phyloP scores from a whole-genome alignment of 2,888 invertebrate genomes.

The Noctua janthina region DNA sequence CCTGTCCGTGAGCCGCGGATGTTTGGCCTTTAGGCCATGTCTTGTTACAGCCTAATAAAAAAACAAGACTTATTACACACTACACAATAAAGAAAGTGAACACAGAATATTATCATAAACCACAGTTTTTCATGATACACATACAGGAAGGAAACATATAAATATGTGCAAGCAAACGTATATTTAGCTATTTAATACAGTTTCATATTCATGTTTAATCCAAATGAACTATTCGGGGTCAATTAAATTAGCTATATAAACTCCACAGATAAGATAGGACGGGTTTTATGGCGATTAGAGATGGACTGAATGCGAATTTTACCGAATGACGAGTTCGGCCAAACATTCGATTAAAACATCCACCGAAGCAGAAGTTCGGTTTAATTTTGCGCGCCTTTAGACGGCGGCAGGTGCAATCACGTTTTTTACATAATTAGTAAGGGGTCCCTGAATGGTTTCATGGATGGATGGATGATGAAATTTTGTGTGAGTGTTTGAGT shows the following conservation, averaged over 20 bases:
- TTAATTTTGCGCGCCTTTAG: no score
- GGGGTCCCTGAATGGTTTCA: no score
- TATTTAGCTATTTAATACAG: neutral
- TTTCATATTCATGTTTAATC: neutral
- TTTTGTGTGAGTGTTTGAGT: no score
- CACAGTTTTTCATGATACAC: neutral
- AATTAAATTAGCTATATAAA: neutral
- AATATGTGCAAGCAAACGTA: constrained; percentile 14
- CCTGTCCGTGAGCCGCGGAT: no score
- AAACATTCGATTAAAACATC: no score
- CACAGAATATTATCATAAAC: constrained; percentile 1
- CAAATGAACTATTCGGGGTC: neutral
- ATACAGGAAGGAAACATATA: constrained; percentile 17
- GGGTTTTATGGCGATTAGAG: neutral
- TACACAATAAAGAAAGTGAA: constrained; percentile 4
- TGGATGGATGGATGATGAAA: no score
- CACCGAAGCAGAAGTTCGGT: no score
- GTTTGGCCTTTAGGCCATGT: neutral
- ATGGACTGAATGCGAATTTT: no score
- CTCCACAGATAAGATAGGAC: neutral
- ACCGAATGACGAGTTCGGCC: no score
- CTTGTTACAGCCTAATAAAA: neutral
- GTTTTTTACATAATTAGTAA: no score
- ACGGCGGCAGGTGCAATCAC: no score
- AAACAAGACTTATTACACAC: constrained; percentile 4